phyloP scores from a whole-genome alignment of 2,797 vertebrate genomes.

The Chelon auratus region DNA sequence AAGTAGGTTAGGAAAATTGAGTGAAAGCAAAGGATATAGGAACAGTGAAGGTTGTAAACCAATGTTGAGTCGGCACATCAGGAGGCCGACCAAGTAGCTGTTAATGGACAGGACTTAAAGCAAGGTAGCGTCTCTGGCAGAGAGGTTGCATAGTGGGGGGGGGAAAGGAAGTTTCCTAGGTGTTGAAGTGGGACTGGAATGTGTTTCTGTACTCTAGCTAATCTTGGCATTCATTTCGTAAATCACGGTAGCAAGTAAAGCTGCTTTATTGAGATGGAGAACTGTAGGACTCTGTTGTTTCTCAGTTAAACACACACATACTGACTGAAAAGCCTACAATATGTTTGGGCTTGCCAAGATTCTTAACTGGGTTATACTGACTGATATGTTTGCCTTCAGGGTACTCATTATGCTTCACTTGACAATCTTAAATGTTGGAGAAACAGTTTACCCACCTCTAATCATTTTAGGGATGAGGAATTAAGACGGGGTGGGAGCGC shows the following conservation, averaged over 20 bases:
- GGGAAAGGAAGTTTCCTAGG: conserved; percentile 60
- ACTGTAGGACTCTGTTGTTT: conserved; percentile 28
- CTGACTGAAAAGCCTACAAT: conserved; percentile 15
- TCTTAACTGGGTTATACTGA: conserved; percentile 29
- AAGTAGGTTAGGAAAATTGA: conserved; percentile 6
- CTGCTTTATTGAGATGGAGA: conserved; percentile 23
- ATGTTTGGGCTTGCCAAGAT: conserved; percentile 56
- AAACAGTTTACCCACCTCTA: conserved; percentile 42
- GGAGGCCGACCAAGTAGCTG: not conserved
- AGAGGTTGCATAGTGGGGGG: conserved; percentile 1
- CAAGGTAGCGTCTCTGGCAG: not conserved
- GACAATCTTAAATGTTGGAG: conserved; percentile 29
- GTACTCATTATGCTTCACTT: conserved; percentile 26
- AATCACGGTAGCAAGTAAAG: conserved; percentile 40
- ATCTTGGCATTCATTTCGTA: conserved; percentile 38
- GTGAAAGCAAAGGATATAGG: not conserved
- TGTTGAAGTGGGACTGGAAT: conserved; percentile 52
- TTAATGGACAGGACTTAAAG: not conserved
- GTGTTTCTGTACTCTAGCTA: conserved; percentile 20
- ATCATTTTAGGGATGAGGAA: conserved; percentile 51
- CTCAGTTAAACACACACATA: not conserved
- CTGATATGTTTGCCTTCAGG: conserved; percentile 45
- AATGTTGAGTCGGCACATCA: not conserved
- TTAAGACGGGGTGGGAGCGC: conserved; percentile 14
- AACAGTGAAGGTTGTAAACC: conserved; percentile 1